Evolutionary conservation across 2,113 vertebrate genomes (phyloP).

Genomic region (Forbesichthys agassizii): DNA sequence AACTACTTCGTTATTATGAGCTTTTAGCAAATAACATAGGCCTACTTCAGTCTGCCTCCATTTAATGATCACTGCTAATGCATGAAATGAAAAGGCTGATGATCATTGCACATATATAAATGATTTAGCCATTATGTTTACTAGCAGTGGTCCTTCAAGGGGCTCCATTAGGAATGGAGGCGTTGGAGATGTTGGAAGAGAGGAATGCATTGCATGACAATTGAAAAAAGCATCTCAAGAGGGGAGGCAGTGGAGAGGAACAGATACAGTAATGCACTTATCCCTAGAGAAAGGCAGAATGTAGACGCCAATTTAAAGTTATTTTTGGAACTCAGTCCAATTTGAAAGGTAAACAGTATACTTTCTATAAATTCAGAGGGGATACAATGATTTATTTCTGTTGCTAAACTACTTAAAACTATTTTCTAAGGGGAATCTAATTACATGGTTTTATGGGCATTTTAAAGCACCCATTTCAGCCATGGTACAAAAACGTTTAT

Average conservation of each 20-base stretch:
- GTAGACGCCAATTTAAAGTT: neutral
- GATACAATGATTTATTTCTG: too few species aligned
- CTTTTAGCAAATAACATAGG: conserved; percentile 60
- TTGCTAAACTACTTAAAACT: too few species aligned
- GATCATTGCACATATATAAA: conserved; percentile 60
- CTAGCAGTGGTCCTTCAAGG: conserved; percentile 40
- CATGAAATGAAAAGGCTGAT: conserved; percentile 42
- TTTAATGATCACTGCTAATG: conserved; percentile 53
- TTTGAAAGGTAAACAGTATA: too few species aligned
- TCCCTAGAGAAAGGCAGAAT: conserved; percentile 17
- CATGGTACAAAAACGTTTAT: too few species aligned
- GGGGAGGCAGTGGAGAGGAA: conserved; percentile 17
- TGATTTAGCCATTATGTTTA: conserved; percentile 51
- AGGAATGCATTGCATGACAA: conserved; percentile 43
- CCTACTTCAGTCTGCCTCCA: conserved; percentile 36
- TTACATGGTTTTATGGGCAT: too few species aligned
- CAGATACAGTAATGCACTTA: conserved; percentile 22
- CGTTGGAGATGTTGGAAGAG: neutral
- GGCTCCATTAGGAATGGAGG: conserved; percentile 47
- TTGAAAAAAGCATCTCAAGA: conserved; percentile 25
- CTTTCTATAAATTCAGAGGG: too few species aligned
- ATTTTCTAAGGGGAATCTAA: too few species aligned
- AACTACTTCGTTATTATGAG: conserved; percentile 53
- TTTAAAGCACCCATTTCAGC: too few species aligned
- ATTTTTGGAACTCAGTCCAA: too few species aligned